A percentile compares a stretch with the other conserved stretches of the same genome.
phyloP scores from a whole-genome alignment of 2,113 vertebrate species.

The Cyrtonyx montezumae region DNA sequence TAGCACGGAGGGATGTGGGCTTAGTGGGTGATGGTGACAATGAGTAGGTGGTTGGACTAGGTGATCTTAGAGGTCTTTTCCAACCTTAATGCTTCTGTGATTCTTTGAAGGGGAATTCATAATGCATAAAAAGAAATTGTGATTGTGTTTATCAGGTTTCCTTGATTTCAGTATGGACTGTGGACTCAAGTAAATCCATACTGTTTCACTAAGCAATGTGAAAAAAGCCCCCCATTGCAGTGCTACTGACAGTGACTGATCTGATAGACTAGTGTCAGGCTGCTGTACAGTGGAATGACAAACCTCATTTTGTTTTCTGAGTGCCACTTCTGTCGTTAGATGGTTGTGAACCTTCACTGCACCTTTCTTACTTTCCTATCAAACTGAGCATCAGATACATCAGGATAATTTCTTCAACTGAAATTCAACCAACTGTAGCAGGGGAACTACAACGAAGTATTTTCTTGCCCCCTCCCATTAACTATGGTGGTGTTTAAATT shows the following conservation, averaged over 20 bases:
- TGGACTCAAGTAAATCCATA: background rate
- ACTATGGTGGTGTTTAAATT: background rate
- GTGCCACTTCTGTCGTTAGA: background rate
- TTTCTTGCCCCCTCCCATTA: background rate
- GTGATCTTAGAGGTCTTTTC: too few species aligned
- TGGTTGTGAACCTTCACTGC: background rate
- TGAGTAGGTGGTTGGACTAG: too few species aligned
- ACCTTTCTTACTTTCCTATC: background rate
- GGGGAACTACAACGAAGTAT: background rate
- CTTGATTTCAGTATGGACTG: background rate
- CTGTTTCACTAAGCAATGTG: background rate
- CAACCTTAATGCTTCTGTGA: too few species aligned
- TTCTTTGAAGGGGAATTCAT: background rate
- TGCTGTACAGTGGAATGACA: rapidly evolving
- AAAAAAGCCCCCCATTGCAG: background rate
- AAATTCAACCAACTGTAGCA: background rate
- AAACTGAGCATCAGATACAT: background rate
- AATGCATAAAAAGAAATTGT: background rate
- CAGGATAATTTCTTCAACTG: background rate
- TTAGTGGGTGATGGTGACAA: too few species aligned
- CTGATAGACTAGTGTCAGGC: background rate
- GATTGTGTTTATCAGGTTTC: background rate
- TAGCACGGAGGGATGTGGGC: too few species aligned
- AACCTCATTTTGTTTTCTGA: background rate
- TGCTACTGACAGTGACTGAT: background rate